Percentiles rank a stretch among this genome's conserved stretches.
phyloP scores from a whole-genome alignment of 2,113 vertebrate genomes.

The Corythaeola cristata region DNA sequence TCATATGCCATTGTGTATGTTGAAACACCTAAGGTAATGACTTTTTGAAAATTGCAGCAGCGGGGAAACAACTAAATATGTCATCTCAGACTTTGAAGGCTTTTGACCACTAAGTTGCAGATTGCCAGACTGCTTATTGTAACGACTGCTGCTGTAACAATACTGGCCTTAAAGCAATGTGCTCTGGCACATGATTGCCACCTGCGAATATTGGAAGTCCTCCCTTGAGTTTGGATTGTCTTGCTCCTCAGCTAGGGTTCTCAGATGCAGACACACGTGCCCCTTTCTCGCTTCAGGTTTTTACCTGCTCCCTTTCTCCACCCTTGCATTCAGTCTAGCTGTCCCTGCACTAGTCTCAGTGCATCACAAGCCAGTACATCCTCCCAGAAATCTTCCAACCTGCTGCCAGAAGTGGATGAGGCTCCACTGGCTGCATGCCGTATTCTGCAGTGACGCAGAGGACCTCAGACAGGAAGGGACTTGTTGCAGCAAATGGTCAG shows the following conservation, averaged over 20 bases:
- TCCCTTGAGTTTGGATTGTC: background rate
- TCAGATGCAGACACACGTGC: rapidly evolving
- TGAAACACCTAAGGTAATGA: background rate
- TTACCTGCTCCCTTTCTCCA: background rate
- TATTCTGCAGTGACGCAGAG: background rate
- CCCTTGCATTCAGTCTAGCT: background rate
- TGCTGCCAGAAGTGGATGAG: background rate
- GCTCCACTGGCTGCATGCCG: rapidly evolving
- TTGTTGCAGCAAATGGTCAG: background rate
- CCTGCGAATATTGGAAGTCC: background rate
- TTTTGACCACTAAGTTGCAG: background rate
- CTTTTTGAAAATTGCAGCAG: background rate
- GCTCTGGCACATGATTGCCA: background rate
- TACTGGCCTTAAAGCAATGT: background rate
- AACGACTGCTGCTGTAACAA: background rate
- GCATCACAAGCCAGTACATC: background rate
- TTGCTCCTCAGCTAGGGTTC: background rate
- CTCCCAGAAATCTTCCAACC: background rate
- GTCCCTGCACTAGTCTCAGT: rapidly evolving
- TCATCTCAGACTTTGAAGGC: background rate
- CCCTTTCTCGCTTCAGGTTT: background rate
- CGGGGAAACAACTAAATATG: background rate
- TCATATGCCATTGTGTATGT: background rate
- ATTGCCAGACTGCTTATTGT: background rate
- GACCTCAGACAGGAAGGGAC: background rate